phyloP scores from a whole-genome alignment of 2,113 vertebrate species.

The Seriola dumerili region DNA sequence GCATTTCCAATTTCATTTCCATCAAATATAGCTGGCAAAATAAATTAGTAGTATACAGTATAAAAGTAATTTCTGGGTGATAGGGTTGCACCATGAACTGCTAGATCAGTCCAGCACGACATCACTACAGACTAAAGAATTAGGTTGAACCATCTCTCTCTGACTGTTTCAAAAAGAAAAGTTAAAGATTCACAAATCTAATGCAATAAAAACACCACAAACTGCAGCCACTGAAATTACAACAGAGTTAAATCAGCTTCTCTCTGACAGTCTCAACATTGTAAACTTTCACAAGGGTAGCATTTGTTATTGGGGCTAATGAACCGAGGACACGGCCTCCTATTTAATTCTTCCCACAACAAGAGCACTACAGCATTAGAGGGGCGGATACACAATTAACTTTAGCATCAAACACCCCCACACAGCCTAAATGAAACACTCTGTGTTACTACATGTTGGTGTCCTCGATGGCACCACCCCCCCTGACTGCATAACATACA shows the following conservation, averaged over 20 bases:
- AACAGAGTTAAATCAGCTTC: background rate
- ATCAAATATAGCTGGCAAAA: background rate
- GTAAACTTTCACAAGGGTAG: constrained; percentile 7
- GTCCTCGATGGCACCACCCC: background rate
- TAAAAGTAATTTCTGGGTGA: background rate
- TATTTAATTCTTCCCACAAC: constrained; percentile 32
- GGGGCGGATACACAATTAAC: constrained; percentile 30
- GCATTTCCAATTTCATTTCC: background rate
- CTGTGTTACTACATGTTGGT: constrained; percentile 26
- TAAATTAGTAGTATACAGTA: background rate
- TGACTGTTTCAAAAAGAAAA: background rate
- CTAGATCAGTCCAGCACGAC: background rate
- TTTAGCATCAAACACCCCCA: constrained; percentile 28
- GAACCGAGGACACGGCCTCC: constrained; percentile 31
- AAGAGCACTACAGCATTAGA: constrained; percentile 22
- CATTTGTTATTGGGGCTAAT: constrained; percentile 10
- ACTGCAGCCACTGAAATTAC: background rate
- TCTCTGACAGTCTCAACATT: background rate
- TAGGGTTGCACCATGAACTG: background rate
- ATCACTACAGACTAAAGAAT: background rate
- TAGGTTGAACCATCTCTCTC: background rate
- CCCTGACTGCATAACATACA: constrained; percentile 16
- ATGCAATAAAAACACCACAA: background rate
- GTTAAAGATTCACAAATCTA: background rate
- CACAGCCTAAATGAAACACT: constrained; percentile 7